These are phyloP conservation scores for Corynorhinus townsendii DNA, from an alignment of 2,113 vertebrate genomes.

Conservation along the genomic window DNA sequence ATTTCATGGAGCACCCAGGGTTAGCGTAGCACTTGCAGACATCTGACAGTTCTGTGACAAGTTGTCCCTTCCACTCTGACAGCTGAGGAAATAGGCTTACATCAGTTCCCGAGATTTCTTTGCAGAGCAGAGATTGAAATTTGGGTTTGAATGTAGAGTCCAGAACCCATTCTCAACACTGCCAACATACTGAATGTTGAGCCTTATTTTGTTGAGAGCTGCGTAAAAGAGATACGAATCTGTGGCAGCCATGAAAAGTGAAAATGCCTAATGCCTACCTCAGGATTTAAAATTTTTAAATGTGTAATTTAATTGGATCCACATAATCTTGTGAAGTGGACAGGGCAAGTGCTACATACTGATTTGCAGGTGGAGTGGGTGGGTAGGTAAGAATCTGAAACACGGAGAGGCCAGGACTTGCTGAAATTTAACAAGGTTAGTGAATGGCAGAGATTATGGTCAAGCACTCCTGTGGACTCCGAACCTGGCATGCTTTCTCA, in stretches of 20 bases:
- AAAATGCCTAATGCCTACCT: background rate
- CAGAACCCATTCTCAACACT: background rate
- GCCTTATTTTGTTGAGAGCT: background rate
- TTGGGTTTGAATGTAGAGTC: background rate
- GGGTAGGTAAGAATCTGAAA: background rate
- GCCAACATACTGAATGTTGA: too few species aligned
- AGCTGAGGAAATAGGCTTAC: background rate
- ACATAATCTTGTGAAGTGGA: background rate
- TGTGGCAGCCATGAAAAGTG: background rate
- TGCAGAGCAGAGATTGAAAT: slow-evolving; percentile 16
- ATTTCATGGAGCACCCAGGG: background rate
- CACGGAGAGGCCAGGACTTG: background rate
- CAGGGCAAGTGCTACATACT: background rate
- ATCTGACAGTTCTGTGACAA: background rate
- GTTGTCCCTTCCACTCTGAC: background rate
- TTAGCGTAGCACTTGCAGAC: background rate
- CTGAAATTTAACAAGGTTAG: background rate
- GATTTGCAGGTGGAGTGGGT: background rate
- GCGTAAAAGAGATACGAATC: background rate
- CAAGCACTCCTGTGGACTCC: background rate
- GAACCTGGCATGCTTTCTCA: background rate
- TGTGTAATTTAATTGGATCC: background rate
- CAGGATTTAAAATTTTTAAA: background rate
- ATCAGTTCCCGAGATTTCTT: background rate
- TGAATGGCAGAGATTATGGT: background rate